phyloP scores from a whole-genome alignment of 1,140 invertebrate species.

The Drosophila funebris region DNA sequence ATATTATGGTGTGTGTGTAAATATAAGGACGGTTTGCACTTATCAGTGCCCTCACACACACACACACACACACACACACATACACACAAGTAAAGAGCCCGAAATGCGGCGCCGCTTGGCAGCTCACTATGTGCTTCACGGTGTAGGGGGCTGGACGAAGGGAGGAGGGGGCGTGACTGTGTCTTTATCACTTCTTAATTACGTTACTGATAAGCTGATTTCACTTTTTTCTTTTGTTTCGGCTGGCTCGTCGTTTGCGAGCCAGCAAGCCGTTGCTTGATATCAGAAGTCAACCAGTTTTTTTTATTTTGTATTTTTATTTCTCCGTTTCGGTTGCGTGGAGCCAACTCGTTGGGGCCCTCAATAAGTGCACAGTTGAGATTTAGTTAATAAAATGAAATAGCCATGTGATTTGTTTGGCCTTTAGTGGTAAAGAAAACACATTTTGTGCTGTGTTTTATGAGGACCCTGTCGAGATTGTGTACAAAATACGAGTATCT shows the following conservation, averaged over 20 bases:
- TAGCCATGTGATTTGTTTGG: conserved; percentile 77
- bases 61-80: conserved; percentile 10
- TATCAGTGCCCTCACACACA: conserved; percentile 41
- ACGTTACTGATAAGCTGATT: conserved; percentile 77
- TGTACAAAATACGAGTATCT: conserved; percentile 33
- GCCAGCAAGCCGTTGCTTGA: conserved; percentile 35
- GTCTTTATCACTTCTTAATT: conserved; percentile 76
- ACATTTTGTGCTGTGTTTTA: conserved; percentile 44
- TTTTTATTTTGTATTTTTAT: conserved; percentile 15
- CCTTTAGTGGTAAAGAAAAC: conserved; percentile 46
- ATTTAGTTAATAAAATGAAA: conserved; percentile 82
- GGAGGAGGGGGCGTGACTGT: conserved; percentile 43
- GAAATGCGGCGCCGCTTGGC: conserved; percentile 38
- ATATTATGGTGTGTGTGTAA: conserved; percentile 33
- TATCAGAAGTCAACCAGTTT: conserved; percentile 51
- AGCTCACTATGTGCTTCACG: conserved; percentile 18
- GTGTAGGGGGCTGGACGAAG: neutral
- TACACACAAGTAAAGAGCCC: neutral
- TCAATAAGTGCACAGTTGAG: conserved; percentile 55
- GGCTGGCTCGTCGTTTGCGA: conserved; percentile 20
- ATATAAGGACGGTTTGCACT: conserved; percentile 49
- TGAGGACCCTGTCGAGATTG: conserved; percentile 21
- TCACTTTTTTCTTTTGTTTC: conserved; percentile 51
- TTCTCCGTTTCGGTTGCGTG: conserved; percentile 27
- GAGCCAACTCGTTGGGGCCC: conserved; percentile 20